Conservation (phyloP, 1,140 invertebrate genomes). For the Plutomurus gul region DNA sequence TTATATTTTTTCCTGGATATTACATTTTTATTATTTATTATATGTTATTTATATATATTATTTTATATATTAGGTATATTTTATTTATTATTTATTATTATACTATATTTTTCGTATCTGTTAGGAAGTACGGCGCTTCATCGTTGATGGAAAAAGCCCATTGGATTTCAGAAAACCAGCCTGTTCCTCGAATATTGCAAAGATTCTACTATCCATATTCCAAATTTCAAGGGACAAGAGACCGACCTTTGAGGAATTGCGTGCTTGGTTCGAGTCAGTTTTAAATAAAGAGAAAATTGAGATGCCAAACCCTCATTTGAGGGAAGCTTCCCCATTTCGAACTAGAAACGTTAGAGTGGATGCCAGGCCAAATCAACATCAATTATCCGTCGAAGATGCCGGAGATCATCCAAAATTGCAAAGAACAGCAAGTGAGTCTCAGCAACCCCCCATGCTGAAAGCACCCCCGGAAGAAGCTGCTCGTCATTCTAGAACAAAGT, state of each 20-base stretch:
- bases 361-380: too few relatives aligned
- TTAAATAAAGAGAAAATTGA: background rate
- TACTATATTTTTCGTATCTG: background rate
- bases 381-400: too few relatives aligned
- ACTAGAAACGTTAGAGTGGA: too few relatives aligned
- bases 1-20: background rate
- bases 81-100: background rate
- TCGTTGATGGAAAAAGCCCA: slow-evolving; percentile 37
- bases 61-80: background rate
- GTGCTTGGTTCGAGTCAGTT: background rate
- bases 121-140: slow-evolving; percentile 34
- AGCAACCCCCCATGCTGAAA: too few relatives aligned
- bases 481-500: too few relatives aligned
- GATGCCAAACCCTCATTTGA: background rate
- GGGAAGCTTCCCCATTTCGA: background rate
- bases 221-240: background rate
- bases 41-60: background rate
- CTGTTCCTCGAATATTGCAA: background rate
- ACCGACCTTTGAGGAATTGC: slow-evolving; percentile 17
- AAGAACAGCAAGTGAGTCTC: too few relatives aligned
- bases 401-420: too few relatives aligned
- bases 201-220: slow-evolving; percentile 22
- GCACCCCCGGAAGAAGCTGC: too few relatives aligned
- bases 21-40: background rate
- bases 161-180: background rate